Conservation (phyloP, 2,113 vertebrate species). For the Oncorhynchus keta region DNA sequence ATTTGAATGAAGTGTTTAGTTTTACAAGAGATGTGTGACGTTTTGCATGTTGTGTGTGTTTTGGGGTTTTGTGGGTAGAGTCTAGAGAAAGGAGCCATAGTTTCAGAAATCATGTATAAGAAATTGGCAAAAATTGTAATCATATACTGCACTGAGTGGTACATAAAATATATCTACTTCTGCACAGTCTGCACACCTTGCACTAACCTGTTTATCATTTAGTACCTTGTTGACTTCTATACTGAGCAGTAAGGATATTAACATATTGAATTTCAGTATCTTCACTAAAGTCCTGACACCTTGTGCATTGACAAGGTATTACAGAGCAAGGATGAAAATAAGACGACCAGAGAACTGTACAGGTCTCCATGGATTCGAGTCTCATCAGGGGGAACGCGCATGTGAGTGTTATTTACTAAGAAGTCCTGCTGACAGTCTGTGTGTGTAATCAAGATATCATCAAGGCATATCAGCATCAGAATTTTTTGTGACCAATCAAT, state of each 20-base stretch:
- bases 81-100: no score
- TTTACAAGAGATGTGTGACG: no score
- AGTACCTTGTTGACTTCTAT: background rate
- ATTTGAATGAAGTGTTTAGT: no score
- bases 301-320: background rate
- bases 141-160: background rate
- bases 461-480: no score
- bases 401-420: no score
- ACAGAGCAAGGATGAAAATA: constrained; percentile 25
- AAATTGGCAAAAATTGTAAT: no score
- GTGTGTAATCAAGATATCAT: no score
- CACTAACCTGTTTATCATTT: background rate
- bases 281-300: background rate
- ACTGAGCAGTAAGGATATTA: background rate
- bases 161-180: background rate
- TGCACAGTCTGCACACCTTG: background rate
- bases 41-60: no score
- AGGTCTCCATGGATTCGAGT: background rate
- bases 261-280: constrained; percentile 18
- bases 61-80: no score
- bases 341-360: background rate
- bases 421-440: no score
- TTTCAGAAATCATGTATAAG: no score
- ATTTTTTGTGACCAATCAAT: no score
- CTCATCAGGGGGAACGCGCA: background rate